Percentiles rank a stretch among this genome's conserved stretches.
Evolutionary conservation across 1,140 invertebrate genomes (phyloP).

Genomic region (Euura saliciscinereae): DNA sequence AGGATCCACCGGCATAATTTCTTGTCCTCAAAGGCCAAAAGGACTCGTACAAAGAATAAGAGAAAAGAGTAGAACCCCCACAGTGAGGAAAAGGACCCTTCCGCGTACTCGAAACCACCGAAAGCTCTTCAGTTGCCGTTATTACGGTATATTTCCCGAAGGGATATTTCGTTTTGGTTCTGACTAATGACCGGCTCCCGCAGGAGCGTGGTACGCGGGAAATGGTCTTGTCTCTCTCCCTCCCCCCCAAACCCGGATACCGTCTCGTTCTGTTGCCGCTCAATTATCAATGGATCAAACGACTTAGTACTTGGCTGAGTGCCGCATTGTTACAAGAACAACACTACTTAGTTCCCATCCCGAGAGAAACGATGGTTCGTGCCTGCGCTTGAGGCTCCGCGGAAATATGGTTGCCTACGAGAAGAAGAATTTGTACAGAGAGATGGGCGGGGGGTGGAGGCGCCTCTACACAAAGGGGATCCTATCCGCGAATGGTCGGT

Average conservation of each 20-base stretch:
- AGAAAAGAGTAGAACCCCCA: not conserved
- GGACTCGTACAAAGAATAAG: not conserved
- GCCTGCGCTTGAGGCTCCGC: too few species aligned
- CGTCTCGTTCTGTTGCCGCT: constrained; percentile 12
- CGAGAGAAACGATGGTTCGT: not conserved
- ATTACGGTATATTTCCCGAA: constrained; percentile 37
- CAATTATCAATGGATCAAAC: constrained; percentile 30
- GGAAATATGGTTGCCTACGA: not conserved
- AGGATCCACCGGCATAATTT: not conserved
- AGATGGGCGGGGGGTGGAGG: not conserved
- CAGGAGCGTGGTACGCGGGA: constrained; percentile 8
- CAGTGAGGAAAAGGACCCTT: not conserved
- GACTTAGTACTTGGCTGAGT: constrained; percentile 18
- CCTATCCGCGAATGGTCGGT: not conserved
- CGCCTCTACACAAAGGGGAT: not conserved
- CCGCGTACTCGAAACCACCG: not conserved
- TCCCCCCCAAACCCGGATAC: not conserved
- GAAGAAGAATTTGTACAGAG: not conserved
- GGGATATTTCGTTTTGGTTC: constrained; percentile 37
- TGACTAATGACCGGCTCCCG: constrained; percentile 23
- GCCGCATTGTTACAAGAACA: constrained; percentile 16
- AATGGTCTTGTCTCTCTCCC: constrained; percentile 14
- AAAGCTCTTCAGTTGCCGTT: constrained; percentile 32
- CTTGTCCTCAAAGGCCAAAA: not conserved
- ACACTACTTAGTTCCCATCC: constrained; percentile 1